Evolutionary conservation across 2,888 invertebrate species (phyloP), one percentile per base, ranked within the genome.

Genomic region (Drosophila paranaensis): DNA sequence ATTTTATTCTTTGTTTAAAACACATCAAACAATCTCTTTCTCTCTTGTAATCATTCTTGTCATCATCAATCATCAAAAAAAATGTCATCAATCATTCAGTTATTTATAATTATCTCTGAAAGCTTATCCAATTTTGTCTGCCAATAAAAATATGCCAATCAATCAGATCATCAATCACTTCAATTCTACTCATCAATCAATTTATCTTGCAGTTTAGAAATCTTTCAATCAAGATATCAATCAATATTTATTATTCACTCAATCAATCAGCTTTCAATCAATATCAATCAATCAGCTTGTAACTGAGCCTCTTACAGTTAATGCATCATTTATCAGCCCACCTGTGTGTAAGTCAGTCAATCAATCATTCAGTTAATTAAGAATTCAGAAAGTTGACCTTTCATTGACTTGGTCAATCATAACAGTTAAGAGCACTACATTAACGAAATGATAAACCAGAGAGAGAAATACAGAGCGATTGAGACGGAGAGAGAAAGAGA

Each of bases 391-490:
- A 27, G 6, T 8, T 25, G 6, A 35, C 43, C 43, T n/a, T n/a
- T n/a, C n/a, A n/a, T n/a, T n/a, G n/a, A n/a, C n/a, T 30, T 30
- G 54, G 45, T 50, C 68, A 56, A 48, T 71, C 62, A 73, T 55
- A 48, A 60, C 51, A 73, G 57, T 27, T 16, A 37, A 20, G 16
- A 10, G 16, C 53, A 42, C 35, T 60, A 25, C 35, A 43, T 35
- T 40, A 16, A 20, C n/a, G n/a, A 50, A 48, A 40, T 9, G 13
- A 20, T 50, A 51, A 48, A 16, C n/a, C 45, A 27, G 39, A 39
- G 39, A 25, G 43, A 58, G 40, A 37, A n/a, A 54, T 40, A 42
- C 46, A 45, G 16, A 57, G 40, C 20, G 30, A 48, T 14, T 27
- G 46, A 37, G 35, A 20, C 30, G 13, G 11, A 11, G 37, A 50